Evolutionary conservation across 2,888 invertebrate genomes (phyloP).

Genomic region (Liposcelis brunnea): DNA sequence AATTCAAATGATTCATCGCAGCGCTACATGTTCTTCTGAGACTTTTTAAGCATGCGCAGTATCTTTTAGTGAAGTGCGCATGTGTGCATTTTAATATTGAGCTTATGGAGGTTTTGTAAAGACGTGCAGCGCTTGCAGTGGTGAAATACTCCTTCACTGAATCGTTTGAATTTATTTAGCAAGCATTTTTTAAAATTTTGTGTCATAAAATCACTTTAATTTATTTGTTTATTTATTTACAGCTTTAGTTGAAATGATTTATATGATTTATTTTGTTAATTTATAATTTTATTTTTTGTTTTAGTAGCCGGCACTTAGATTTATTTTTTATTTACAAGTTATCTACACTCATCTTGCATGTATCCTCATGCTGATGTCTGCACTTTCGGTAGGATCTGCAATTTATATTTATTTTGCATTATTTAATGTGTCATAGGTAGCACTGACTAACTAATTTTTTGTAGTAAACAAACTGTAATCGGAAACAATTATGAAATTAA

Average conservation of each 20-base stretch:
- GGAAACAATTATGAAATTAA: too few relatives aligned
- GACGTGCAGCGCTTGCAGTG: conserved; percentile 6
- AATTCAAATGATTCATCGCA: too few relatives aligned
- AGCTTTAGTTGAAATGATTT: conserved; percentile 7
- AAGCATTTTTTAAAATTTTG: neutral
- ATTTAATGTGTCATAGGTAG: conserved; percentile 9
- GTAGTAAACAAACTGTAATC: too few relatives aligned
- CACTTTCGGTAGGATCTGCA: conserved; percentile 18
- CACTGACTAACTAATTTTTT: too few relatives aligned
- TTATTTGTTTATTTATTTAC: conserved; percentile 16
- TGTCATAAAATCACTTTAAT: neutral
- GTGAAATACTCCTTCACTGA: conserved; percentile 10
- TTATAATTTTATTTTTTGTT: conserved; percentile 15
- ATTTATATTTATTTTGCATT: conserved; percentile 7
- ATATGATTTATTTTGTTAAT: conserved; percentile 4
- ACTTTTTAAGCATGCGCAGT: too few relatives aligned
- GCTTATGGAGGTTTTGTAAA: too few relatives aligned
- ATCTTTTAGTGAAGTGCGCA: too few relatives aligned
- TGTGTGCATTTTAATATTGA: too few relatives aligned
- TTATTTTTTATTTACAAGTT: conserved; percentile 20
- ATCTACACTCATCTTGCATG: conserved; percentile 17
- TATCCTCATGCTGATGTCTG: conserved; percentile 18
- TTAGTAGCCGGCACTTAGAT: conserved; percentile 14
- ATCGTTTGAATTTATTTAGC: conserved; percentile 6
- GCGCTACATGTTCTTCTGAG: too few relatives aligned